Base-by-base conservation (phyloP, 2,888 invertebrate species). In the Acanthosepion esculentum region DNA sequence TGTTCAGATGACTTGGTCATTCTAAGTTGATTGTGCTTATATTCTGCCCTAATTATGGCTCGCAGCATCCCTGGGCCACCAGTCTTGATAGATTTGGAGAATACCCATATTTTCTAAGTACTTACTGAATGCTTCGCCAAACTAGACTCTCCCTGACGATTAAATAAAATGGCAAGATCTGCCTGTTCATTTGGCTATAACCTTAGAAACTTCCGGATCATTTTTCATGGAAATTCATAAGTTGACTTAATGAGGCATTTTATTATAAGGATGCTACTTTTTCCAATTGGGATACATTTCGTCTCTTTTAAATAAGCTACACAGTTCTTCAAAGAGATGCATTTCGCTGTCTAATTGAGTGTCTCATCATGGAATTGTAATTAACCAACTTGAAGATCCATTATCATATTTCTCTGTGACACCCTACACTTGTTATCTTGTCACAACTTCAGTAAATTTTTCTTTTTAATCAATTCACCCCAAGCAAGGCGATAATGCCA, bases 21-120 rank as follows among this genome's bases (percentile, higher is more conserved):
- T 78, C 78, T 78, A 78, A 78, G 78, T 78, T 78, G 78, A 78
- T 78, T 78, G 78, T 78, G 78, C 78, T 78, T 78, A 78, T 78
- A 78, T 78, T 78, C 78, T n/a, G n/a, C 18, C 78, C 78, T 78
- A 78, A 78, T 78, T 78, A 78, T 78, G n/a, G 78, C 78, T 78
- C n/a, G 78, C 78, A 78, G 78, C 78, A 78, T 78, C 33, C n/a
- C 78, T 78, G n/a, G 78, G 33, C 78, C 78, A 78, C 20, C 78
- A 78, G 78, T 78, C 78, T 78, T 78, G 78, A 78, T 78, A 78
- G n/a, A 78, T 78, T 78, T 78, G 78, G 78, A 78, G 78, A 78
- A 78, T 78, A n/a, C 78, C 78, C 78, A 78, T 78, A 78, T 78
- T 78, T 78, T 78, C 15, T n/a, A 78, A 78, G 78, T 78, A 78